Evolutionary conservation across 2,113 vertebrate genomes (phyloP).

Genomic region (Caloenas nicobarica): DNA sequence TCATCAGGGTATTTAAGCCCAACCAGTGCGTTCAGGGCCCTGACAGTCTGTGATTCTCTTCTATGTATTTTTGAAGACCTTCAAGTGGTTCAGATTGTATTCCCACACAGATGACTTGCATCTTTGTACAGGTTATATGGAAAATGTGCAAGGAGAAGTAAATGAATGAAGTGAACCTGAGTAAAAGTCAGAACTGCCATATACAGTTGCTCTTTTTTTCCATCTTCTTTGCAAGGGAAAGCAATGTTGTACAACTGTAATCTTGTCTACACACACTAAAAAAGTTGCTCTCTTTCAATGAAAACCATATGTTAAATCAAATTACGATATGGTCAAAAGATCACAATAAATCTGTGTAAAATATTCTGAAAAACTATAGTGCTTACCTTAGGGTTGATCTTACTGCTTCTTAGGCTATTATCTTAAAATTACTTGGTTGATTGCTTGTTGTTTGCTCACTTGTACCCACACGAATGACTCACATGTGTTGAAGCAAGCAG

Average conservation of each 20-base stretch:
- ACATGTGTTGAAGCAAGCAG: not conserved
- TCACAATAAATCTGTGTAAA: not conserved
- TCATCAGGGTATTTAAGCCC: not conserved
- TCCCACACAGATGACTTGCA: not conserved
- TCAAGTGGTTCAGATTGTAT: not conserved
- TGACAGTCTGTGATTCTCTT: not conserved
- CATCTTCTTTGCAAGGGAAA: not conserved
- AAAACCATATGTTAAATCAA: not conserved
- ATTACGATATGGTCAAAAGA: not conserved
- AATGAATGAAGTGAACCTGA: not conserved
- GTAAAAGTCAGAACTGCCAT: not conserved
- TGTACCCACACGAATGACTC: not conserved
- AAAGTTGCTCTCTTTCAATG: not conserved
- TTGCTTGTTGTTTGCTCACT: not conserved
- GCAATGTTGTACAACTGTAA: not conserved
- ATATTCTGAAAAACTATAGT: not conserved
- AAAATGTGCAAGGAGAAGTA: not conserved
- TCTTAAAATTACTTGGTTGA: not conserved
- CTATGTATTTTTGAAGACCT: not conserved
- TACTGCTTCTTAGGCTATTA: not conserved
- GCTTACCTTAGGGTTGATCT: not conserved
- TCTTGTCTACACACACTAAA: not conserved
- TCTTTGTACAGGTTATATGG: not conserved
- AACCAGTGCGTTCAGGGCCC: not conserved
- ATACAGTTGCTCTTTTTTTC: not conserved